Conservation (phyloP, 1,140 invertebrate genomes). For the Nebria ingens region DNA sequence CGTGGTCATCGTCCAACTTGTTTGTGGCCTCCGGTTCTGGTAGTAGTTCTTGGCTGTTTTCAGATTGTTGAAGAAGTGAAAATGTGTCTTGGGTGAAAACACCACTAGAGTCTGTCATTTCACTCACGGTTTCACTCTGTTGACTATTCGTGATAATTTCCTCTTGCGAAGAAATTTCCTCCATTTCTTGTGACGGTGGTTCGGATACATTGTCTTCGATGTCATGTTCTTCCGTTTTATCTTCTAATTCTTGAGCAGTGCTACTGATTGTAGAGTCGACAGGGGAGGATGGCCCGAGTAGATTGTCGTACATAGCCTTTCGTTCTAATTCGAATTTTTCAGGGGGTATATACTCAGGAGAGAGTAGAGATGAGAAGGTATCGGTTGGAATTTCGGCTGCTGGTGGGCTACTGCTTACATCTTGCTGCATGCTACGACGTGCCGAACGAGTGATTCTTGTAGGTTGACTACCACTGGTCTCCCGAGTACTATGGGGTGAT, state of each 20-base stretch:
- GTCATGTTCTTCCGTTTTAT: neutral
- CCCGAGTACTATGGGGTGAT: constrained; percentile 25
- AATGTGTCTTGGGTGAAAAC: neutral
- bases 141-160: neutral
- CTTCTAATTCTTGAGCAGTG: neutral
- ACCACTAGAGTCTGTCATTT: neutral
- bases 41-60: neutral
- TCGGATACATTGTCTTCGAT: constrained; percentile 4
- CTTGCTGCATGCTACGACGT: constrained; percentile 31
- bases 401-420: constrained; percentile 29
- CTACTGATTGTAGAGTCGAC: constrained; percentile 20
- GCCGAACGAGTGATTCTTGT: constrained; percentile 26
- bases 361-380: constrained; percentile 24
- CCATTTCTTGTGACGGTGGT: neutral
- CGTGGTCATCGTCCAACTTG: neutral
- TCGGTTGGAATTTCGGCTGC: constrained; percentile 29
- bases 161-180: neutral
- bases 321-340: constrained; percentile 34
- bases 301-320: constrained; percentile 31
- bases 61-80: neutral
- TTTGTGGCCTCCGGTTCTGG: neutral
- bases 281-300: constrained; percentile 26
- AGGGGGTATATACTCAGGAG: constrained; percentile 33
- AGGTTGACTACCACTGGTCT: constrained; percentile 16
- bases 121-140: neutral